Base-by-base conservation (phyloP, 2,113 vertebrate species). In the Columba livia region DNA sequence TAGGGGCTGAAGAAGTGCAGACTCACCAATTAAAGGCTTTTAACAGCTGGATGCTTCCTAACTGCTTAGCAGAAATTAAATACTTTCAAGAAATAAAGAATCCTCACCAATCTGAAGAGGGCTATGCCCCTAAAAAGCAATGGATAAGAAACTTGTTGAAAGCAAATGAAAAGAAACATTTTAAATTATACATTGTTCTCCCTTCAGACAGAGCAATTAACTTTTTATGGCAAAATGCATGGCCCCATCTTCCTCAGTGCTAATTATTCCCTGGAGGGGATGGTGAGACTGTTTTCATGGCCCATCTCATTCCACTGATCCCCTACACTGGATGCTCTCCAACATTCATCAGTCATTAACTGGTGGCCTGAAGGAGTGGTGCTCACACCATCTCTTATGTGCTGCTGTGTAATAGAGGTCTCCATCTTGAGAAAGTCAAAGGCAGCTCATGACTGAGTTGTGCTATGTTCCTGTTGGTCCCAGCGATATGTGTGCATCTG, bases 21-120 rank as follows among this genome's bases (percentile, higher is more conserved):
- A 81, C 32, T 95, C 34, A 65, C 83, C 81, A 95, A 89, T 97
- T 94, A 97, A 96, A 97, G 81, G 81, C 84, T 95, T 97, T 95
- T 95, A 96, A 86, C 95, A 96, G 94, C 74, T 97, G 94, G 92
- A 84, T 92, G 65, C 47, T 88, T 97, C 70, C 88, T 96, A 85
- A 69, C 44, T 89, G 75, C 72, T 85, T 92, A 71, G 64, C 58
- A 92, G 69, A 90, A 95, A 51, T 14, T 93, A 93, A 73, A 51
- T 48, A 78, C 66, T 81, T 1, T 34, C 61, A 67, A 42, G 64
- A 53, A 72, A 53, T 28, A 50, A 40, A 48, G 42, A 89, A 42
- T 48, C 15, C n/a, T 85, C 40, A 72, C 31, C 29, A 36, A 16
- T 80, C 34, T 80, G 64, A 78, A 74, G 57, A 92, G 24, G 44